These are phyloP conservation scores for Dunckerocampus dactyliophorus DNA, from an alignment of 2,113 vertebrate species.

Conservation along the genomic window DNA sequence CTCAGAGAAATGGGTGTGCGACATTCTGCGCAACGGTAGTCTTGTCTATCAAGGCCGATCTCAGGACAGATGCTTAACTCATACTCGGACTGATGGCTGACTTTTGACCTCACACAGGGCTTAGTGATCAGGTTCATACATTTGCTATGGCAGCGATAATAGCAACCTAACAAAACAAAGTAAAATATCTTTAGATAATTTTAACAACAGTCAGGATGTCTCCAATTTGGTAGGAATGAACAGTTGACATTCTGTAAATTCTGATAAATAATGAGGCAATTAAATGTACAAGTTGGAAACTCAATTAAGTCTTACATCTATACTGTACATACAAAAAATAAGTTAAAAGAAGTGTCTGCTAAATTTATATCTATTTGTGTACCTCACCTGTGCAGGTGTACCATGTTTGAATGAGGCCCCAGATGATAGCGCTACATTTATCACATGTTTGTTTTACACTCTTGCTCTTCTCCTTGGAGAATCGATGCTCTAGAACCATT, in stretches of 20 bases:
- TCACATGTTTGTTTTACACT: conserved; percentile 95
- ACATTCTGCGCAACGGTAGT: conserved; percentile 93
- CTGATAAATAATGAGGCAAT: no score
- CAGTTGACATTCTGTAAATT: background rate
- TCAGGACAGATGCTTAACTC: conserved; percentile 96
- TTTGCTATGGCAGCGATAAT: conserved; percentile 95
- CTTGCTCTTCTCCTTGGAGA: conserved; percentile 97
- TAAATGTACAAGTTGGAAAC: background rate
- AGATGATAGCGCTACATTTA: conserved; percentile 92
- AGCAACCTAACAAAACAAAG: conserved; percentile 78
- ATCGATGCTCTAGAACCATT: conserved; percentile 88
- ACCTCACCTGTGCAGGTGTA: conserved; percentile 93
- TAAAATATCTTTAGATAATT: background rate
- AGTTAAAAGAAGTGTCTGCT: no score
- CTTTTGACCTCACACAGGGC: conserved; percentile 89
- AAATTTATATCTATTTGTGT: background rate
- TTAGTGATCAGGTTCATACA: conserved; percentile 92
- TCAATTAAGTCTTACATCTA: background rate
- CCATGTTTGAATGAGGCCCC: conserved; percentile 98
- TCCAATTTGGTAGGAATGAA: background rate
- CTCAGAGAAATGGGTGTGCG: conserved; percentile 86
- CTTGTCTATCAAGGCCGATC: conserved; percentile 89
- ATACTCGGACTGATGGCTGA: conserved; percentile 94
- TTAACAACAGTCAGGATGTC: no score
- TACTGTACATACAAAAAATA: background rate